Conservation (phyloP, 2,797 vertebrate species). For the Varecia variegata region DNA sequence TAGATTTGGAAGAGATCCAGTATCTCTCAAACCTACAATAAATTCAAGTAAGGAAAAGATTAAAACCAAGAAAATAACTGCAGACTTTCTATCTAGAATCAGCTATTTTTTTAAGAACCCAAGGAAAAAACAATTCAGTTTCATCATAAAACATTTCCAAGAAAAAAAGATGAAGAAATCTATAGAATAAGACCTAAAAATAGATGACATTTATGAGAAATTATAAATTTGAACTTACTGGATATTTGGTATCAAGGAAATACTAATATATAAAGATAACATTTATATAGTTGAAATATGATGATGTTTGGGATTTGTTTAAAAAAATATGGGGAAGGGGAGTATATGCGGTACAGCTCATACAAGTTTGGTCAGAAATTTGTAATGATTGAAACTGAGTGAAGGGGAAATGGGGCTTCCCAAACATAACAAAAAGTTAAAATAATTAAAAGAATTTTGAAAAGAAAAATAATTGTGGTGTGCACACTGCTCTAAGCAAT, state of each 20-base stretch:
- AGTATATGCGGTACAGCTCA: neutral
- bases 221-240: neutral
- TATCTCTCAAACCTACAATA: neutral
- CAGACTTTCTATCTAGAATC: neutral
- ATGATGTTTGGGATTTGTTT: neutral
- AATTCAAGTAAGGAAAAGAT: neutral
- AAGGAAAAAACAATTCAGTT: constrained; percentile 23
- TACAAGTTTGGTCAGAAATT: constrained; percentile 7
- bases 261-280: constrained; percentile 15
- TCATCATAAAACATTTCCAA: neutral
- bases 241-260: neutral
- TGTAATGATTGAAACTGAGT: neutral
- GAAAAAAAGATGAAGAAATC: neutral
- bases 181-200: neutral
- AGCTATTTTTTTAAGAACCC: constrained; percentile 11
- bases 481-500: neutral
- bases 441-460: neutral
- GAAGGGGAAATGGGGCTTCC: neutral
- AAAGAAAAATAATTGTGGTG: neutral
- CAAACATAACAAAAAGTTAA: neutral
- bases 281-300: neutral
- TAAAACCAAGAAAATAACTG: constrained; percentile 22
- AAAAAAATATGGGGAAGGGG: neutral
- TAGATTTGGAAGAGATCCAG: neutral
- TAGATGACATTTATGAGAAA: neutral